These are phyloP conservation scores for Polypterus bichir DNA, from an alignment of 2,113 vertebrate species.

Conservation along the genomic window DNA sequence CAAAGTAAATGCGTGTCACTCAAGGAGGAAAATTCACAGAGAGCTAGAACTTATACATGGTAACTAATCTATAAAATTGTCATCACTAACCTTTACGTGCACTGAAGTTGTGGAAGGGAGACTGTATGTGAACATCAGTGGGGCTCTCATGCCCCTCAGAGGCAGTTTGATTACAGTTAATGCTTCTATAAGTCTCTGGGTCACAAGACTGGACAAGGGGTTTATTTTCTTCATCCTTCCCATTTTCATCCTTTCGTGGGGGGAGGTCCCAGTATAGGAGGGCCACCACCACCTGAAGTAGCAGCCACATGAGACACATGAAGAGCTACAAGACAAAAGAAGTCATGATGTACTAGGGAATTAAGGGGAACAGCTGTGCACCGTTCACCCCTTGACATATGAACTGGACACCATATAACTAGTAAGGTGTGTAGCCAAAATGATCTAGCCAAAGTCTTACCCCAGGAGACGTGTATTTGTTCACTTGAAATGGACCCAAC, in stretches of 20 bases:
- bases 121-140: background rate
- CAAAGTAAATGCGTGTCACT: no score
- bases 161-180: conserved; percentile 8
- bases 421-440: background rate
- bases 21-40: no score
- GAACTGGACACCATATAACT: background rate
- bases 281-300: conserved; percentile 52
- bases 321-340: conserved; percentile 44
- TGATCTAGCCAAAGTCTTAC: conserved; percentile 33
- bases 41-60: no score
- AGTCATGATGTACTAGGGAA: background rate
- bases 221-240: conserved; percentile 32
- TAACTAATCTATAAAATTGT: no score
- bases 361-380: background rate
- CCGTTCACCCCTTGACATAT: background rate
- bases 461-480: conserved; percentile 65
- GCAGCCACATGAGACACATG: conserved; percentile 62
- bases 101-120: conserved; percentile 32
- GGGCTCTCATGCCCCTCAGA: background rate
- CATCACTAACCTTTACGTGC: conserved; percentile 30
- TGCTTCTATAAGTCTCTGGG: conserved; percentile 40
- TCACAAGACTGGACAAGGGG: conserved; percentile 40
- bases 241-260: conserved; percentile 19
- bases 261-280: conserved; percentile 61
- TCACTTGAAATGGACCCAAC: conserved; percentile 55